Evolutionary conservation across 2,797 vertebrate genomes (phyloP), one percentile per base, ranked within the genome.

Genomic region (Xyrichtys novacula): DNA sequence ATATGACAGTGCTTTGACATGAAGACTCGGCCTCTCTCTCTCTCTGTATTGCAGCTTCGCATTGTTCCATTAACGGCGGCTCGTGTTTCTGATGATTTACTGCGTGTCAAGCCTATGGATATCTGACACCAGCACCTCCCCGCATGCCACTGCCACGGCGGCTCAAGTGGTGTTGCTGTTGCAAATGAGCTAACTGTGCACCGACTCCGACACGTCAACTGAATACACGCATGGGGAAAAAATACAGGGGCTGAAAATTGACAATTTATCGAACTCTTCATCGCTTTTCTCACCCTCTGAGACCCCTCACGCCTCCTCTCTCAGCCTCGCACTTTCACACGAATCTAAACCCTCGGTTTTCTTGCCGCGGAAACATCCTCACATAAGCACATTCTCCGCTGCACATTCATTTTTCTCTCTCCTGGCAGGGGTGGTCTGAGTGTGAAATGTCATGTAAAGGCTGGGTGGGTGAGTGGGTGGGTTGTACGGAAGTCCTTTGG

Each of bases 1-100:
- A 94, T 73, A 85, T 83, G 72, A 89, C 77, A 84, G 88, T 91
- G 86, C 84, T 90, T 93, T 92, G 77, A 91, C 60, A n/a, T 57
- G 32, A 75, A 52, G 76, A 39, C 43, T 88, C 59, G 26, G 29
- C 75, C 54, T 49, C 25, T 46, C 25, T 76, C 54, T 49, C 25
- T 46, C 25, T 78, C 39, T 87, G 36, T 78, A 4, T 70, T 26
- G 34, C 31, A 53, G 48, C 48, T 16, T 64, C 49, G 20, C 38
- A 23, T 80, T 76, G 48, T 74, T 47, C 8, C n/a, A 62, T 74
- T 58, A 64, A 36, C 34, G 28, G 36, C 1, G 46, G 44, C 38
- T 61, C 47, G 6, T 36, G 39, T 70, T 74, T 40, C 70, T 65
- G 71, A 70, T 71, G 68, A 74, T 78, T 86, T 80, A 78, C 36